phyloP scores from a whole-genome alignment of 2,113 vertebrate species.

The Indicator maculatus region DNA sequence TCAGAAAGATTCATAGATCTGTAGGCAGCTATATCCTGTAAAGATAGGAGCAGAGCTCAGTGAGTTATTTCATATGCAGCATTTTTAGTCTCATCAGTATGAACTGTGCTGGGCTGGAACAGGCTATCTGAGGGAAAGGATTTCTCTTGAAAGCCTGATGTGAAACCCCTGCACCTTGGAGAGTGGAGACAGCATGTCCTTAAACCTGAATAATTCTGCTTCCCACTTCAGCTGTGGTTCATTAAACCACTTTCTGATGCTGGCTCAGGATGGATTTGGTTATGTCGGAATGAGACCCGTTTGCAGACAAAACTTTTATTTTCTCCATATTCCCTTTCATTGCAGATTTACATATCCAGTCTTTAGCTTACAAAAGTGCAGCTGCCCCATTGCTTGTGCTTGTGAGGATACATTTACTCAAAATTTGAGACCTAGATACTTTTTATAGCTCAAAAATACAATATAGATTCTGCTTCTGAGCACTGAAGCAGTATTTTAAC shows the following conservation, averaged over 20 bases:
- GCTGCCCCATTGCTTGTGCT: background rate
- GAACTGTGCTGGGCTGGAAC: background rate
- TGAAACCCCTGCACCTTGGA: background rate
- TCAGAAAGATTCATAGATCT: background rate
- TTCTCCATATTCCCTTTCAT: constrained; percentile 22
- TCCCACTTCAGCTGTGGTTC: constrained; percentile 27
- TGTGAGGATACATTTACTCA: background rate
- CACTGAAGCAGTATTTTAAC: constrained; percentile 12
- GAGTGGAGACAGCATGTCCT: background rate
- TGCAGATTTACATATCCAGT: background rate
- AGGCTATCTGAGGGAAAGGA: background rate
- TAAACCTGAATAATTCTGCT: constrained; percentile 1
- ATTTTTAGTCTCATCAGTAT: background rate
- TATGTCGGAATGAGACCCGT: background rate
- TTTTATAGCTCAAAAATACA: constrained; percentile 23
- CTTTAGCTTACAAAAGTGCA: constrained; percentile 12
- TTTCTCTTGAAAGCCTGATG: background rate
- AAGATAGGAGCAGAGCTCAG: background rate
- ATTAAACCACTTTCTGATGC: constrained; percentile 26
- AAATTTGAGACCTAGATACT: background rate
- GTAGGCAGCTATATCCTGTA: background rate
- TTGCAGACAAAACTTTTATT: constrained; percentile 24
- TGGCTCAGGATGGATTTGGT: constrained; percentile 15
- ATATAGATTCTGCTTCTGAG: background rate
- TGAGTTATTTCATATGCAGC: background rate